A percentile compares a stretch with the other conserved stretches of the same genome.
Conservation (phyloP, 2,888 invertebrate genomes). For the Plagiodera versicolora region DNA sequence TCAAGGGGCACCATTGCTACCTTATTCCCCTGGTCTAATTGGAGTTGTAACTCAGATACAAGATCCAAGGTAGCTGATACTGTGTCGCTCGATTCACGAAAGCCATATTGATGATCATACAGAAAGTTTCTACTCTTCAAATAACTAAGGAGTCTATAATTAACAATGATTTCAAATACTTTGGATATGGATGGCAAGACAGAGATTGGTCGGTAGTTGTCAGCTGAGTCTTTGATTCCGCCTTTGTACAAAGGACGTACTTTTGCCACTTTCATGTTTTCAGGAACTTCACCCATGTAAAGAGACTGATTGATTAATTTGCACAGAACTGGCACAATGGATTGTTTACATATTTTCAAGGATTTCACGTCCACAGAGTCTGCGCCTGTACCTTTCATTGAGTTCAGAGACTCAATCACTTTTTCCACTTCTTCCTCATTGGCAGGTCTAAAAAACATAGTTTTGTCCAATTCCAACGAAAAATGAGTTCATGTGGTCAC, state of each 20-base stretch:
- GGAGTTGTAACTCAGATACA: constrained; percentile 1
- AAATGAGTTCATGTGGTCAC: neutral
- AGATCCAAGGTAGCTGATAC: constrained; percentile 1
- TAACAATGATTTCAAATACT: too few relatives aligned
- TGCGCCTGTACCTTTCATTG: neutral
- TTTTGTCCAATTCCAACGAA: neutral
- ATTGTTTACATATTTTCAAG: neutral
- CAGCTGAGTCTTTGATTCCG: neutral
- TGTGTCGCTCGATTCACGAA: constrained; percentile 2
- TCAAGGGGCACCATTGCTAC: neutral
- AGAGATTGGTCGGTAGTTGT: neutral
- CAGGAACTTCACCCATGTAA: neutral
- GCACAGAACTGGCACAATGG: neutral
- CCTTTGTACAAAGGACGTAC: neutral
- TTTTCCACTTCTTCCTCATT: neutral
- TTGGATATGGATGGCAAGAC: neutral
- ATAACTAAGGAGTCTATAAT: neutral
- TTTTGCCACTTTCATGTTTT: neutral
- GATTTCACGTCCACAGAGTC: neutral
- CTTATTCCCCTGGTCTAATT: neutral
- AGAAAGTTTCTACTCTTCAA: neutral
- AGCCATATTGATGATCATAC: neutral
- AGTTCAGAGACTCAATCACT: neutral
- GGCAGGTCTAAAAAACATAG: neutral
- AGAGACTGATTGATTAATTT: neutral